Base-by-base conservation (phyloP, 2,113 vertebrate species). In the Nothoprocta pentlandii region DNA sequence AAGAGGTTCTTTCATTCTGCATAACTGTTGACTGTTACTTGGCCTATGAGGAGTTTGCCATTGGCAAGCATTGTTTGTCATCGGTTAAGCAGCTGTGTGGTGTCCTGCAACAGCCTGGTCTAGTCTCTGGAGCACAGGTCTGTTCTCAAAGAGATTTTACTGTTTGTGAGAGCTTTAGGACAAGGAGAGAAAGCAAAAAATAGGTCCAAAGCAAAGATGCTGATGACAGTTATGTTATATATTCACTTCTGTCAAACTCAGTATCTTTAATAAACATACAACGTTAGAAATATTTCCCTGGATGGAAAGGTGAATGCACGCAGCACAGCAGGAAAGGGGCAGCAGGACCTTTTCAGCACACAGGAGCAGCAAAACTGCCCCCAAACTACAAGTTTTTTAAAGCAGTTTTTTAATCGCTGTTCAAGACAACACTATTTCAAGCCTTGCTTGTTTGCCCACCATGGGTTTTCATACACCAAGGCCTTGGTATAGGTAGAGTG, bases 301-400 rank as follows among this genome's bases (percentile, higher is more conserved):
- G 10, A 13, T 23, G 12, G 8, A 56, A 73, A 63, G 0, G 0
- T 41, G 16, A 47, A 53, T 30, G 20, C 22, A 41, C 41, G 12
- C 9, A 63, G 25, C 42, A 85, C 22, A 67, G 3, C 22, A 69
- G 8, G 44, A 10, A 42, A 63, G 83, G 25, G 16, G 34, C 36
- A 79, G 30, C 16, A 22, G 51, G 41, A 74, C 8, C 8, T 8
- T 80, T 22, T 81, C 25, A 39, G 51, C 0, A 2, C 74, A 10
- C 3, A 41, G 32, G 20, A 49, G 19, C 25, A 13, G 49, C 30
- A n/a, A 39, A 34, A 47, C 16, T 16, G 19, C 36, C 16, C 17
- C 34, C 66, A 81, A 75, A 25, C 13, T 25, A n/a, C 22, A 17
- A 7, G 30, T 51, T 6, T 58, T 74, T 16, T 26, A 66, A 66